Evolutionary conservation across 1,140 invertebrate genomes (phyloP), one percentile per base, ranked within the genome.

Genomic region (Aphis gossypii): DNA sequence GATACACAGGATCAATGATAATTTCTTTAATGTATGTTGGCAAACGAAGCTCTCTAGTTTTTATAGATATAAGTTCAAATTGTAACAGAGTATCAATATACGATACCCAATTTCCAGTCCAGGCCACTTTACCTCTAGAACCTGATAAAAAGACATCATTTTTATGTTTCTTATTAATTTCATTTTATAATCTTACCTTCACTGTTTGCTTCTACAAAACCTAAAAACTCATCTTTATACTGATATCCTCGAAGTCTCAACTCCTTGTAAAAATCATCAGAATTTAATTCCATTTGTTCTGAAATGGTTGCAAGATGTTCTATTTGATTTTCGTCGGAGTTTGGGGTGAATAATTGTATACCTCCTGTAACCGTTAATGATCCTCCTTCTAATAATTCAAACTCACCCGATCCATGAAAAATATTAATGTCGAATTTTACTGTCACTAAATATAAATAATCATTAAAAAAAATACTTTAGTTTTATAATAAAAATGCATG

Each of bases 51-150:
- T 97, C 97, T 60, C 97, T 96, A 3, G 96, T 96, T 93, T 97
- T 96, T 94, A 97, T 96, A 83, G 97, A 96, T 44, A 99, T 95
- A 94, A 99, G 97, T 87, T 96, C 96, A 94, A 98, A 98, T 95
- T 99, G 99, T 44, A 99, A 96, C 97, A 99, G 98, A 0, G 98
- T 98, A 95, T 99, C 99, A 94, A 99, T 97, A 95, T 97, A 99
- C 11, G 98, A 97, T 84, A 99, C 97, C 98, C 98, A 99, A 95
- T 99, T 97, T 83, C 97, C 96, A 23, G 96, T 96, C 98, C 98
- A 99, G 91, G 96, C 95, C 46, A 98, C 94, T 95, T 90, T 94
- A 88, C 9, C 94, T 93, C 46, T 95, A 35, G 94, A 87, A 38
- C 94, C 94, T 94, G 11, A 93, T 76, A 41, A 2, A 60, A 18